Evolutionary conservation across 2,797 vertebrate species (phyloP).

Genomic region (Crocodylus rhombifer): DNA sequence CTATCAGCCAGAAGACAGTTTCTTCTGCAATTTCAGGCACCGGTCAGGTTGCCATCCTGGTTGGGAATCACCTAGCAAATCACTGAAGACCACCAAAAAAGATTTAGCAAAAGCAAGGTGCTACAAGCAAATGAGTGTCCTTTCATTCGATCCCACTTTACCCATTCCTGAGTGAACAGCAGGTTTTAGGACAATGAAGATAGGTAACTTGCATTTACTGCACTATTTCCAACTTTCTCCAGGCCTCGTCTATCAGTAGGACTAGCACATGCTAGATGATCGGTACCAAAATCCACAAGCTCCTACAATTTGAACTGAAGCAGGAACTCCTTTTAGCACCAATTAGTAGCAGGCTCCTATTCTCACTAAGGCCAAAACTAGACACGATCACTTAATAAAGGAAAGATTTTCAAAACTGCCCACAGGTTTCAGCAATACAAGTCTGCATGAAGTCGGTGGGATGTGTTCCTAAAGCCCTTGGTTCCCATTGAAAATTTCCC

Average conservation of each 20-base stretch:
- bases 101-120: background rate
- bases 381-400: background rate
- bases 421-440: background rate
- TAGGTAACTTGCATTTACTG: background rate
- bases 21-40: slow-evolving; percentile 64
- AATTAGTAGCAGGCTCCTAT: background rate
- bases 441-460: background rate
- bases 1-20: slow-evolving; percentile 65
- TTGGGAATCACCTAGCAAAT: slow-evolving; percentile 51
- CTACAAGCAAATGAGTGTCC: slow-evolving; percentile 51
- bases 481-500: background rate
- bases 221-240: slow-evolving; percentile 23
- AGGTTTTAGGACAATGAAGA: background rate
- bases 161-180: background rate
- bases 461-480: background rate
- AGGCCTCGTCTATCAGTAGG: background rate
- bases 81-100: slow-evolving; percentile 64
- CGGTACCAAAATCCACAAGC: background rate
- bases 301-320: background rate
- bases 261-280: background rate
- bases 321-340: background rate
- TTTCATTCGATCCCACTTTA: slow-evolving; percentile 28
- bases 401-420: background rate
- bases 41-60: slow-evolving; percentile 71
- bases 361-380: background rate